Percentiles rank a stretch among this genome's conserved stretches.
phyloP scores from a whole-genome alignment of 1,140 invertebrate species.

The Triops longicaudatus region DNA sequence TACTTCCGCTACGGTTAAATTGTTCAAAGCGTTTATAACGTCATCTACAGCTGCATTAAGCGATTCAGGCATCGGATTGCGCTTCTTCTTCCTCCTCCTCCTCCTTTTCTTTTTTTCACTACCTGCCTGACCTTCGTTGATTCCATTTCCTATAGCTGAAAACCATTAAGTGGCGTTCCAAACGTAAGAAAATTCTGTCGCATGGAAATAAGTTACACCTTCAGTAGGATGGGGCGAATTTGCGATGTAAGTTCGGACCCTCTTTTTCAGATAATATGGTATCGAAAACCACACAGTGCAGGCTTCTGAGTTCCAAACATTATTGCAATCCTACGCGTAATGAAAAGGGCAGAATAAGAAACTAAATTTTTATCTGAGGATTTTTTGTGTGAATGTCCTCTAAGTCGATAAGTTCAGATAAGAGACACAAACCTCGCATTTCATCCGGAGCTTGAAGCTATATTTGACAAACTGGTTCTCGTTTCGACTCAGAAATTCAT shows the following conservation, averaged over 20 bases:
- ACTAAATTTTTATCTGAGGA: not conserved
- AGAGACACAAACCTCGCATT: not conserved
- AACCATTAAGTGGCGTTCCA: too few species aligned
- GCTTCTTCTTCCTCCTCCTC: not conserved
- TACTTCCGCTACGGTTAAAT: not conserved
- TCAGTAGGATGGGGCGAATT: not conserved
- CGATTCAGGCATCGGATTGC: not conserved
- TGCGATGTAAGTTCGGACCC: not conserved
- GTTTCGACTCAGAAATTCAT: not conserved
- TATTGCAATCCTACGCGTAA: not conserved
- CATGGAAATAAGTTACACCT: not conserved
- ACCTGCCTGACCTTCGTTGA: not conserved
- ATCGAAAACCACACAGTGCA: not conserved
- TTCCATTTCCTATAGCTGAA: not conserved
- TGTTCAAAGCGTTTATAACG: not conserved
- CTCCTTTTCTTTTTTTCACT: not conserved
- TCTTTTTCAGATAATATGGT: not conserved
- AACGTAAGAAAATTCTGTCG: too few species aligned
- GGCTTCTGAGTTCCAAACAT: not conserved
- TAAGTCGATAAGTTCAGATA: not conserved
- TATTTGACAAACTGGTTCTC: not conserved
- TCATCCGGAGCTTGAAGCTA: not conserved
- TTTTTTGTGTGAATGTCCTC: not conserved
- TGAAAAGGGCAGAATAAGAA: not conserved
- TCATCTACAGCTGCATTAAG: not conserved